A percentile compares a stretch with the other conserved stretches of the same genome.
phyloP scores from a whole-genome alignment of 1,140 invertebrate genomes.

The Akabosia matsudoensis region DNA sequence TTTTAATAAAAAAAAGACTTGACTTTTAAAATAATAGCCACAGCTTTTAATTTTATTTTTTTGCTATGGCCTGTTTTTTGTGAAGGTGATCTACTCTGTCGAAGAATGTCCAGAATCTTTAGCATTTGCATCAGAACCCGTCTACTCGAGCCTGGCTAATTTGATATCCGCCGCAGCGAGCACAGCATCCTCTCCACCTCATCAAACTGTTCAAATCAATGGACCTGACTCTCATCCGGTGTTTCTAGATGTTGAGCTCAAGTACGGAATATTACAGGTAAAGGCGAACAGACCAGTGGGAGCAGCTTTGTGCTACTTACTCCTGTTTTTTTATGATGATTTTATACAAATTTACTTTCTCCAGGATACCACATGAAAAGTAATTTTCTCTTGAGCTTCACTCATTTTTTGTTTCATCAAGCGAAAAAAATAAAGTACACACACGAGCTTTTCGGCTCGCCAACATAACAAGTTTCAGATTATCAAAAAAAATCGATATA shows the following conservation, averaged over 20 bases:
- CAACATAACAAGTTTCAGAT: no score
- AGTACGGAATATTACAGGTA: slow-evolving; percentile 89
- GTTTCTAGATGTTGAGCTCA: slow-evolving; percentile 86
- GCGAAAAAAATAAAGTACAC: no score
- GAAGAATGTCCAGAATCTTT: slow-evolving; percentile 80
- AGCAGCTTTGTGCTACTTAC: no score
- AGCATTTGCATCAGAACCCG: slow-evolving; percentile 86
- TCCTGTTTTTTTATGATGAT: no score
- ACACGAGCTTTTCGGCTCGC: no score
- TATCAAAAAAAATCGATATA: no score
- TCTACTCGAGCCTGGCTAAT: slow-evolving; percentile 57
- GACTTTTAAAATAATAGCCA: background rate
- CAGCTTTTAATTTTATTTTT: background rate
- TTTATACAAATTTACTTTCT: no score
- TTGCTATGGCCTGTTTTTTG: background rate
- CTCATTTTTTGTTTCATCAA: no score
- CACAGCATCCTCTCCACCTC: slow-evolving; percentile 44
- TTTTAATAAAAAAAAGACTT: no score
- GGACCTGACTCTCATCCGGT: slow-evolving; percentile 56
- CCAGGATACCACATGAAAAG: no score
- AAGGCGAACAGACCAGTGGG: no score
- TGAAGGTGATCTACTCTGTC: slow-evolving; percentile 67
- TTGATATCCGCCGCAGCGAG: slow-evolving; percentile 34
- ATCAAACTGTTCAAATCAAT: slow-evolving; percentile 47
- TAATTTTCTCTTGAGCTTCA: no score